A percentile compares a stretch with the other conserved stretches of the same genome.
phyloP scores from a whole-genome alignment of 2,888 invertebrate genomes.

The Serripes groenlandicus region DNA sequence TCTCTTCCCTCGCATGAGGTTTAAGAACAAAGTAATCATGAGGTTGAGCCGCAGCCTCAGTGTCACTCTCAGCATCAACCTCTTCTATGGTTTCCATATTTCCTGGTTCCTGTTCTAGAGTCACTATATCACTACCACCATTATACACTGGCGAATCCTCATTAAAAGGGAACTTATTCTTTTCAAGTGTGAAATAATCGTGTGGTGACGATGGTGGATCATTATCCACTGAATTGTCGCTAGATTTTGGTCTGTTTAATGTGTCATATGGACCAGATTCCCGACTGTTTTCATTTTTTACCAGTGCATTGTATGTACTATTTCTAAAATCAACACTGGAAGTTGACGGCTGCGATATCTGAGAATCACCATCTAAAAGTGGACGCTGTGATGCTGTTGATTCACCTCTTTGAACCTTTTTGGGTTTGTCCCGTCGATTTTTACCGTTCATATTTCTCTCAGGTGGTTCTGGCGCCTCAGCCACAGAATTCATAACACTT shows the following conservation, averaged over 20 bases:
- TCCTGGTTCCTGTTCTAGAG: constrained; percentile 29
- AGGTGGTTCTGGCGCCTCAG: constrained; percentile 52
- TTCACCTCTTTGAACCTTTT: constrained; percentile 41
- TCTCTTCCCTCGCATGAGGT: constrained; percentile 47
- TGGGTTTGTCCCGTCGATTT: constrained; percentile 26
- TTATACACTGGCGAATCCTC: constrained; percentile 18
- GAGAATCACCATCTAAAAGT: constrained; percentile 57
- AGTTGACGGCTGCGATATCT: constrained; percentile 28
- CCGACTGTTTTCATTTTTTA: constrained; percentile 37
- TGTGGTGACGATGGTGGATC: constrained; percentile 43
- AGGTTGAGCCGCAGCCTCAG: constrained; percentile 28
- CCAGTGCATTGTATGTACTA: constrained; percentile 61
- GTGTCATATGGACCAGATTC: constrained; percentile 62
- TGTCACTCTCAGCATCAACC: constrained; percentile 29
- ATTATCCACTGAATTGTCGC: constrained; percentile 22
- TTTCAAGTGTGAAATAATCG: constrained; percentile 63
- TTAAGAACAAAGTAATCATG: constrained; percentile 68
- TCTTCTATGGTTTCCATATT: constrained; percentile 40
- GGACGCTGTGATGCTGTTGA: constrained; percentile 59
- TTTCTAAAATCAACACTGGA: constrained; percentile 42
- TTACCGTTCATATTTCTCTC: constrained; percentile 55
- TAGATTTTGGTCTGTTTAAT: constrained; percentile 29
- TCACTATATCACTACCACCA: constrained; percentile 18
- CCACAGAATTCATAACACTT: constrained; percentile 11
- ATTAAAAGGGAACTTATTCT: constrained; percentile 9